Evolutionary conservation across 2,888 invertebrate genomes (phyloP).

Genomic region (Drosophila merina): DNA sequence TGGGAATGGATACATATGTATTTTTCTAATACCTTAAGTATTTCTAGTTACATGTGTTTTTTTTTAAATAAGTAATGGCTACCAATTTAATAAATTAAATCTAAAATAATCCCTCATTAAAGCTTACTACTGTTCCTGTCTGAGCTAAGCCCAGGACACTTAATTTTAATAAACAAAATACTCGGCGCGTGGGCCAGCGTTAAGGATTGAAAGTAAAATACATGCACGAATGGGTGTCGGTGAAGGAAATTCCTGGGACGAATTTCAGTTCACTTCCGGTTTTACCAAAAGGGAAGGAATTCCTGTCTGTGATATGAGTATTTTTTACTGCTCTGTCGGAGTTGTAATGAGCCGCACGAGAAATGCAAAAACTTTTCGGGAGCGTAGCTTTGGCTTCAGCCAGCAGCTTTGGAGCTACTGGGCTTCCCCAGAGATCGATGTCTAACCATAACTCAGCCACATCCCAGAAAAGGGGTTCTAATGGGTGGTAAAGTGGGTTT

Average conservation of each 20-base stretch:
- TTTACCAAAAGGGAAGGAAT: constrained; percentile 7
- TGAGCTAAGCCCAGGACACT: constrained; percentile 59
- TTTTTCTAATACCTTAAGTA: too few species aligned
- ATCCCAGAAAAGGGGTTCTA: constrained; percentile 8
- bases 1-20: too few species aligned
- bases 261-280: background rate
- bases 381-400: constrained; percentile 20
- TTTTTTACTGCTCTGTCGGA: constrained; percentile 55
- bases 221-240: background rate
- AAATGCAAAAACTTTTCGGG: constrained; percentile 69
- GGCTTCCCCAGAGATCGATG: constrained; percentile 71
- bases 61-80: too few species aligned
- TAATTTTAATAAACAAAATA: constrained; percentile 77
- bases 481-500: constrained; percentile 2
- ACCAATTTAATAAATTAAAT: background rate
- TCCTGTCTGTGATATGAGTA: constrained; percentile 34
- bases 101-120: background rate
- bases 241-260: background rate
- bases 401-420: constrained; percentile 39
- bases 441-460: constrained; percentile 70
- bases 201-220: background rate
- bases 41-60: too few species aligned
- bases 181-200: constrained; percentile 53
- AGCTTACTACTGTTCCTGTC: constrained; percentile 21
- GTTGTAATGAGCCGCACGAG: constrained; percentile 77